Conservation (phyloP, 2,113 vertebrate species). For the Callionymus lyra region DNA sequence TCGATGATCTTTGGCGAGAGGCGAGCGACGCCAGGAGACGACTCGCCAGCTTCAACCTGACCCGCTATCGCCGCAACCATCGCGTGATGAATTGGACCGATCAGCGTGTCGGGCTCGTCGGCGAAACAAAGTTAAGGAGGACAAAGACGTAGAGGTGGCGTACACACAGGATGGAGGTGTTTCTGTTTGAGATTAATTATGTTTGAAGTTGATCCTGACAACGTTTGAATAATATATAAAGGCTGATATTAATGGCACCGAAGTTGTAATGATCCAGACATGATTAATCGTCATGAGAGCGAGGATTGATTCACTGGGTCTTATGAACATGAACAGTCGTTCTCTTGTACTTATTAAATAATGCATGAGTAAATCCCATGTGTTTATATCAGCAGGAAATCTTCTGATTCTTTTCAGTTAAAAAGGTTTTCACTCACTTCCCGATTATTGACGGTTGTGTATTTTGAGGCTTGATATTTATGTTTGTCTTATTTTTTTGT, state of each 20-base stretch:
- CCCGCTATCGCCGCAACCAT: constrained; percentile 40
- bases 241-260: constrained; percentile 19
- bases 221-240: background rate
- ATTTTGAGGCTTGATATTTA: too few species aligned
- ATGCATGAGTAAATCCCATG: too few species aligned
- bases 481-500: too few species aligned
- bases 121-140: constrained; percentile 32
- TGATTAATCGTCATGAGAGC: too few species aligned
- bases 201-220: constrained; percentile 17
- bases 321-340: too few species aligned
- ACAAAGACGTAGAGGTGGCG: constrained; percentile 26
- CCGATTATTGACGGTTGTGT: too few species aligned
- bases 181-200: constrained; percentile 33
- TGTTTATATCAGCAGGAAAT: too few species aligned
- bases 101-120: constrained; percentile 37
- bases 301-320: too few species aligned
- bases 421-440: too few species aligned
- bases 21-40: constrained; percentile 45
- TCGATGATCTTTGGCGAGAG: constrained; percentile 21
- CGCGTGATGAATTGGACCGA: constrained; percentile 55
- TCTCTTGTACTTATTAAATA: too few species aligned
- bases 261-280: background rate
- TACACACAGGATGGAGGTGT: constrained; percentile 11
- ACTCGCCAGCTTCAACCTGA: constrained; percentile 25
- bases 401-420: too few species aligned